Evolutionary conservation across 2,888 invertebrate genomes (phyloP), one percentile per base, ranked within the genome.

Genomic region (Aethes cnicana): DNA sequence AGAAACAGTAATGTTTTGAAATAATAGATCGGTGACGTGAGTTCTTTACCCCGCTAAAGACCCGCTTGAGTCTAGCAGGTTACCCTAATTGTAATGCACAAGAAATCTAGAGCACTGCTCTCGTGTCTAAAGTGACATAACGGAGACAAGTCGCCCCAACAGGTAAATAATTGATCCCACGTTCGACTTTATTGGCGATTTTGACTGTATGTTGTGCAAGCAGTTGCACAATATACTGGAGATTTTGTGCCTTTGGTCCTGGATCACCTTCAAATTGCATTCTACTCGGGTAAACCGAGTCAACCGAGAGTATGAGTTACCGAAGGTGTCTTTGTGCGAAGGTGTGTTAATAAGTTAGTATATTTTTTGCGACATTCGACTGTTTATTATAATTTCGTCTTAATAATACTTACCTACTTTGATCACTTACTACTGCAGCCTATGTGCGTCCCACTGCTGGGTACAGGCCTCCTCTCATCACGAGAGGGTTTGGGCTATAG

Each of bases 91-190:
- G 74, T 65, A 68, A 67, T 63, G 58, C 59, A 55, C 63, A 64
- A 64, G 68, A 66, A 72, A 81, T 73, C 71, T 74, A 63, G 80
- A 69, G 54, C 77, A 63, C 37, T 68, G 69, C 56, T 72, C 70
- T 74, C 61, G 54, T 59, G 59, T 43, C 56, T 54, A 52, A 50
- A 61, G 66, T 80, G 76, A 81, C 77, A 79, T 81, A 77, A 80
- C 60, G 62, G 48, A 54, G 59, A 60, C 59, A 64, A 72, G 68
- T 69, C 58, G 58, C 60, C 66, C 58, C 68, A 78, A 78, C 78
- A 72, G 64, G 63, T 77, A 67, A 77, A 79, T 83, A 77, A 83
- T 84, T 79, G 74, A 80, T 87, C 85, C 79, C 84, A 86, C 86
- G 86, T 82, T 84, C 83, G 78, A 76, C 66, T 79, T 77, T 66